Base-by-base conservation (phyloP, 2,888 invertebrate species). In the Campaea margaritaria region DNA sequence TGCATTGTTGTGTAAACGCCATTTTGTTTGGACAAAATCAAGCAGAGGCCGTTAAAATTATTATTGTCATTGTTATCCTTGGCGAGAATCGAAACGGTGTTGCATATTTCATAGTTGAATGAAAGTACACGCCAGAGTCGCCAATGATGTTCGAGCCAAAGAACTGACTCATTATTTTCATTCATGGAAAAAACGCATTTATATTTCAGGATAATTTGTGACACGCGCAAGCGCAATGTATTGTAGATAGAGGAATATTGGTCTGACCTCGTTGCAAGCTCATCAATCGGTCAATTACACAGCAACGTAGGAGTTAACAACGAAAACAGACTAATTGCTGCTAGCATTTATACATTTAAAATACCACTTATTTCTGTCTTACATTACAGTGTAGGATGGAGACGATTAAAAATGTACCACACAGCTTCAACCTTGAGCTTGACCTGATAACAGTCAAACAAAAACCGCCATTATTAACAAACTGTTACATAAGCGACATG, bases 131-230 rank as follows among this genome's bases (percentile, higher is more conserved):
- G 72, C 69, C 69, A 31, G 31, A 31, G 31, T 31, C 4, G 31
- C 9, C 31, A 43, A 64, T 48, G 54, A 46, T 52, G 75, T 69
- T 69, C 69, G 75, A 73, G 87, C 87, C 88, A 88, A 89, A 76
- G 65, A 56, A 72, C 71, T 89, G 85, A 89, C 73, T 87, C 86
- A 87, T 79, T 74, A 75, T 77, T 78, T 85, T 85, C 87, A 87
- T 89, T 88, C 85, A 89, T 69, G 70, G 76, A 76, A 81, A 77
- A 8, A 12, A n/a, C n/a, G n/a, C 67, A 64, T 69, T 62, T 67
- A 73, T 64, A 5, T 21, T 21, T 21, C 5, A 21, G 21, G 21
- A 5, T 3, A 3, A 21, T 72, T 74, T 69, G 58, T 66, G 62
- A 67, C 65, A 59, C 65, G 52, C 63, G 55, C 57, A 52, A 53